These are phyloP conservation scores for Tyto alba DNA, from an alignment of 2,113 vertebrate genomes.

Conservation along the genomic window DNA sequence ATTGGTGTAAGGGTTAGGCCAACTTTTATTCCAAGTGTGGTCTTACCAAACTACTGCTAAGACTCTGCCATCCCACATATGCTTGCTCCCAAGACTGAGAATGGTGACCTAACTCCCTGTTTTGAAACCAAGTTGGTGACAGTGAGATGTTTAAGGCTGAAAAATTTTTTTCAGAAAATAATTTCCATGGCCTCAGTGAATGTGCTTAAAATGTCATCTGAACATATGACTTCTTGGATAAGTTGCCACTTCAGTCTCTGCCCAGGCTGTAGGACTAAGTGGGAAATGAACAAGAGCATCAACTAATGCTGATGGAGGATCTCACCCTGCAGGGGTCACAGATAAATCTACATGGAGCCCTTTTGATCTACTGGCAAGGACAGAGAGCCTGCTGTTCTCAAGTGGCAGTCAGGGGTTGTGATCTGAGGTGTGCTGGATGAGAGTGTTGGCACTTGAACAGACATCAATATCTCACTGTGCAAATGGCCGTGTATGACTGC, in stretches of 20 bases:
- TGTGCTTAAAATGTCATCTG: not conserved
- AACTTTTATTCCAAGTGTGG: not conserved
- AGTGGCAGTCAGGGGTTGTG: not conserved
- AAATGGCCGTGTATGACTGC: accelerated
- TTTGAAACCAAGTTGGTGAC: not conserved
- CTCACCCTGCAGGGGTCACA: not conserved
- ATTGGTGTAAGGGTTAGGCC: not conserved
- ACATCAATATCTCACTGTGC: not conserved
- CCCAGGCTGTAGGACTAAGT: not conserved
- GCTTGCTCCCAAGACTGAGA: not conserved
- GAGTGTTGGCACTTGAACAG: accelerated
- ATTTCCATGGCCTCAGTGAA: not conserved
- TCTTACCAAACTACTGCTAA: not conserved
- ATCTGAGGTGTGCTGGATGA: too few species aligned
- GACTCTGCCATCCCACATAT: not conserved
- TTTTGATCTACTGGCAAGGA: not conserved
- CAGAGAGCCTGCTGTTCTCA: not conserved
- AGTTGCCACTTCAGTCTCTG: not conserved
- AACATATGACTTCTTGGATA: not conserved
- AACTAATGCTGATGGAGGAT: not conserved
- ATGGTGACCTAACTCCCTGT: not conserved
- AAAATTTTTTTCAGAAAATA: not conserved
- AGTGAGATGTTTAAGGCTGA: not conserved
- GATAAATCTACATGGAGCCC: not conserved
- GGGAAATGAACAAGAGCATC: not conserved